Conservation (phyloP, 2,797 vertebrate genomes). For the Nyctalus aviator region DNA sequence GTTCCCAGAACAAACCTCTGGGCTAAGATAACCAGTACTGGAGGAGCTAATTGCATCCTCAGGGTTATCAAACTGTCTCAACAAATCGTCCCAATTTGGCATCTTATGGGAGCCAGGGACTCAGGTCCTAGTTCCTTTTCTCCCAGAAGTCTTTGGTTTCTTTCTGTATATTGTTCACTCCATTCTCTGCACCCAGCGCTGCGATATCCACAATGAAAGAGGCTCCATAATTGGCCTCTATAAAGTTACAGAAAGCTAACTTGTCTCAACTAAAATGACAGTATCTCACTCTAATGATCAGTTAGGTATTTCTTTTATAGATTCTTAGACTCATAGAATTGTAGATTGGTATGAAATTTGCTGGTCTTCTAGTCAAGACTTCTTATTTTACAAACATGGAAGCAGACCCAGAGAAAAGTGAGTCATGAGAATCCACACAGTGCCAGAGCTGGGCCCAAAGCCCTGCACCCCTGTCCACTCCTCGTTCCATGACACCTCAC, state of each 20-base stretch:
- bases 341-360: neutral
- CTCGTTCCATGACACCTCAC: neutral
- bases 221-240: neutral
- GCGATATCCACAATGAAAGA: neutral
- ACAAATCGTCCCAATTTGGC: neutral
- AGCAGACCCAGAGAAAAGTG: neutral
- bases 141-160: neutral
- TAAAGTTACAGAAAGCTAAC: constrained; percentile 13
- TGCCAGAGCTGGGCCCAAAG: neutral
- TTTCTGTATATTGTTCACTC: neutral
- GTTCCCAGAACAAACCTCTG: constrained; percentile 3
- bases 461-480: neutral
- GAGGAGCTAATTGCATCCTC: neutral
- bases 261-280: neutral
- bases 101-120: neutral
- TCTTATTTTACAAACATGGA: constrained; percentile 42
- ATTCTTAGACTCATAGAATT: constrained; percentile 13
- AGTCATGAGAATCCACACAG: neutral
- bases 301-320: neutral
- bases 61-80: neutral
- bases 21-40: neutral
- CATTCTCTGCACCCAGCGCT: neutral
- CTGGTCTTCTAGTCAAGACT: neutral
- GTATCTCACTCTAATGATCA: neutral
- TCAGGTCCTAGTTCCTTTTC: neutral